phyloP scores from a whole-genome alignment of 2,888 invertebrate species.

The Eudemis profundana region DNA sequence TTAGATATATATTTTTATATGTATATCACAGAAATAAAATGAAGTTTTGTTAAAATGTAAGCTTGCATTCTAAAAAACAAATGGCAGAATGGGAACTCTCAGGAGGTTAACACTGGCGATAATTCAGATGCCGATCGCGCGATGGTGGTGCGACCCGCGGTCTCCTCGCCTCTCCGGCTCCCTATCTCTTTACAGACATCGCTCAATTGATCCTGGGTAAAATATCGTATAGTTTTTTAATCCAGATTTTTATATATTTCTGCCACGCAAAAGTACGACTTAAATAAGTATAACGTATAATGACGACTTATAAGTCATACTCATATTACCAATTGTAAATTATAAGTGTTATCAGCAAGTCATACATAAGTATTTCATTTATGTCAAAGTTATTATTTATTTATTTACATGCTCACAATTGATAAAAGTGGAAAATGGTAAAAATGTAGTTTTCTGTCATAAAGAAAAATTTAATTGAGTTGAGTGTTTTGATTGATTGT shows the following conservation, averaged over 20 bases:
- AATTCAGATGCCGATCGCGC: not conserved
- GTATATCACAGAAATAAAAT: conserved; percentile 15
- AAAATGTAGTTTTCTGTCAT: conserved; percentile 13
- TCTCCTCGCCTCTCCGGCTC: not conserved
- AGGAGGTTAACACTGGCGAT: conserved; percentile 21
- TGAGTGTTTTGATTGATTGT: not conserved
- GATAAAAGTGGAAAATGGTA: conserved; percentile 20
- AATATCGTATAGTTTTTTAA: conserved; percentile 15
- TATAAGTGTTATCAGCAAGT: conserved; percentile 22
- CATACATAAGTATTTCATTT: conserved; percentile 21
- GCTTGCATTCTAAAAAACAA: not conserved
- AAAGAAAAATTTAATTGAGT: conserved; percentile 3
- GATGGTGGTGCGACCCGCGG: not conserved
- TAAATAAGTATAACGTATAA: conserved; percentile 32
- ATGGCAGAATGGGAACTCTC: not conserved
- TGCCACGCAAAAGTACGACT: conserved; percentile 33
- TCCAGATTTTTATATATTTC: conserved; percentile 33
- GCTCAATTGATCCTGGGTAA: conserved; percentile 1
- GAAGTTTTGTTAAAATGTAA: not conserved
- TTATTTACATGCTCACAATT: conserved; percentile 33
- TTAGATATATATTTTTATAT: conserved; percentile 29
- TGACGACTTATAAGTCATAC: conserved; percentile 32
- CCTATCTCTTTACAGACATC: conserved; percentile 5
- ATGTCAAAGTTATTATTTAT: conserved; percentile 27
- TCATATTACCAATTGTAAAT: conserved; percentile 30